Conservation (phyloP, 2,888 invertebrate genomes). For the Nematopogon swammerdamellus region DNA sequence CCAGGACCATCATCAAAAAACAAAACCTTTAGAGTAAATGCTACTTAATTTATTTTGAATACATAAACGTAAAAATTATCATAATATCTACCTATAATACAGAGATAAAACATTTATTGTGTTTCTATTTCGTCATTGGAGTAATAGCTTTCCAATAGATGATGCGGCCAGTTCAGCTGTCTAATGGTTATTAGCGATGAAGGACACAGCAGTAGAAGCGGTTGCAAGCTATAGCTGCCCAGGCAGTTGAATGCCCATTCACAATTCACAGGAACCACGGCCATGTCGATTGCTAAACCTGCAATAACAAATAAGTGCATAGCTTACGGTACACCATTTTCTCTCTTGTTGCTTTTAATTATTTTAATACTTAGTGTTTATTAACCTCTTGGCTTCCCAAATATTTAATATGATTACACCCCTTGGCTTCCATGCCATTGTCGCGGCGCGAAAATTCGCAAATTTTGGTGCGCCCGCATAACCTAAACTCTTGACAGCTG, state of each 20-base stretch:
- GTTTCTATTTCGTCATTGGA: not conserved
- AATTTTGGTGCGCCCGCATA: too few relatives aligned
- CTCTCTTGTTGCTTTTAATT: not conserved
- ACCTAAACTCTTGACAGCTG: too few relatives aligned
- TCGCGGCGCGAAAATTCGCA: too few relatives aligned
- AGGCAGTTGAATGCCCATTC: slow-evolving; percentile 50
- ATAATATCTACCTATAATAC: not conserved
- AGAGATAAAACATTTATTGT: not conserved
- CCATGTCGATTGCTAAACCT: slow-evolving; percentile 36
- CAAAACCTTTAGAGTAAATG: too few relatives aligned
- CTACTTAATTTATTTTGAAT: too few relatives aligned
- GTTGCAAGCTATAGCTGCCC: slow-evolving; percentile 28
- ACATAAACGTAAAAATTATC: too few relatives aligned
- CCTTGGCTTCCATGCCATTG: not conserved
- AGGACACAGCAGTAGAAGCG: slow-evolving; percentile 35
- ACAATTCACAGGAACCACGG: slow-evolving; percentile 41
- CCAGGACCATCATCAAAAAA: too few relatives aligned
- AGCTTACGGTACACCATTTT: too few relatives aligned
- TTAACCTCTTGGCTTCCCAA: too few relatives aligned
- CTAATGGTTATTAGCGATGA: slow-evolving; percentile 2
- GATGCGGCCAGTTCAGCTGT: not conserved
- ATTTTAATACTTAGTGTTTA: not conserved
- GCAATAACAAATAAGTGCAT: slow-evolving; percentile 15
- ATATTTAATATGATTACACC: too few relatives aligned
- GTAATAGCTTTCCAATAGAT: not conserved